Conservation (phyloP, 2,113 vertebrate genomes). For the Cavia porcellus region DNA sequence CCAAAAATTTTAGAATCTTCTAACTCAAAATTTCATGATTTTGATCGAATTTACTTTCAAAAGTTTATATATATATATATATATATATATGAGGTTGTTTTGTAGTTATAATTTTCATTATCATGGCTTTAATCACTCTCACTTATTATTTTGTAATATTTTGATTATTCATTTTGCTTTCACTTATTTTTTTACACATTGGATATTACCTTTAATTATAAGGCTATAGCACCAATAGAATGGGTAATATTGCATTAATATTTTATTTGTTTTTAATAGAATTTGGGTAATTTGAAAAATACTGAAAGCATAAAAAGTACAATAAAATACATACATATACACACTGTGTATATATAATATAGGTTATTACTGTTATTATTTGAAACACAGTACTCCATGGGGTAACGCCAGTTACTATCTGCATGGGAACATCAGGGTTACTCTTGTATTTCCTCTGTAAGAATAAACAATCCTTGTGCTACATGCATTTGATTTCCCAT, state of each 20-base stretch:
- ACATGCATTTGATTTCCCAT: conserved; percentile 35
- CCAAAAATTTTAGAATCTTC: not conserved
- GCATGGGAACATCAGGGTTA: not conserved
- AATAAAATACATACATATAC: not conserved
- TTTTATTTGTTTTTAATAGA: conserved; percentile 28
- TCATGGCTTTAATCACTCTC: not conserved
- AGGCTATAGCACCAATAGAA: not conserved
- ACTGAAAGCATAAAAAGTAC: not conserved
- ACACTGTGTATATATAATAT: not conserved
- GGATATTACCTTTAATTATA: not conserved
- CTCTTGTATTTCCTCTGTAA: conserved; percentile 53
- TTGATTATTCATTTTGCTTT: not conserved
- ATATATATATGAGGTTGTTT: not conserved
- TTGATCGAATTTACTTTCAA: not conserved
- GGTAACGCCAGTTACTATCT: not conserved
- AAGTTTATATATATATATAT: not conserved
- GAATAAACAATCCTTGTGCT: conserved; percentile 39
- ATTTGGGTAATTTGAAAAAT: not conserved
- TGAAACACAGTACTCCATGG: not conserved
- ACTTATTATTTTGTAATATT: conserved; percentile 21
- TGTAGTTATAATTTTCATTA: not conserved
- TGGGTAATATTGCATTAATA: not conserved
- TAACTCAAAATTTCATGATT: not conserved
- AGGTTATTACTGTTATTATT: not conserved
- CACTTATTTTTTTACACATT: not conserved